Evolutionary conservation across 2,113 vertebrate genomes (phyloP).

Genomic region (Typhlomys cinereus): DNA sequence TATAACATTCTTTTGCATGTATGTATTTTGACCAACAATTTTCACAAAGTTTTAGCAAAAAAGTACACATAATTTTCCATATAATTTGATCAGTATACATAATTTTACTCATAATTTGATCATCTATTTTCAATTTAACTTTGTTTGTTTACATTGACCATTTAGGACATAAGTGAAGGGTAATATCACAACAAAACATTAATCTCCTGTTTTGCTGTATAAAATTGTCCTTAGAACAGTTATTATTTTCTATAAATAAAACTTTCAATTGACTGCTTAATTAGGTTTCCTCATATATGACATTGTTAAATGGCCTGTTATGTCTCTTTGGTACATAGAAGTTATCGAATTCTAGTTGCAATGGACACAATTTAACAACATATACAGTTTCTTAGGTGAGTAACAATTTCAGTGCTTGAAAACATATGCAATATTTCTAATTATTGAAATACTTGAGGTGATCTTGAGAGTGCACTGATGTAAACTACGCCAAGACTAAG

Average conservation of each 20-base stretch:
- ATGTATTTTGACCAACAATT: no score
- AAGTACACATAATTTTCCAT: no score
- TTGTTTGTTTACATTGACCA: slow-evolving; percentile 44
- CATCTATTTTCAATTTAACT: slow-evolving; percentile 43
- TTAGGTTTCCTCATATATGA: slow-evolving; percentile 53
- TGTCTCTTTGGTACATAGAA: slow-evolving; percentile 50
- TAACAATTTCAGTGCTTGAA: slow-evolving; percentile 65
- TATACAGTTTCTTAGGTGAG: neutral
- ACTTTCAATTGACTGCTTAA: slow-evolving; percentile 64
- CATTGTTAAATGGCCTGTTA: slow-evolving; percentile 66
- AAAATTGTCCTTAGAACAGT: slow-evolving; percentile 53
- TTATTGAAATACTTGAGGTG: slow-evolving; percentile 50
- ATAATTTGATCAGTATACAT: no score
- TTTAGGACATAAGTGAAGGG: slow-evolving; percentile 51
- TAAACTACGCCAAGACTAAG: neutral
- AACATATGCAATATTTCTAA: slow-evolving; percentile 56
- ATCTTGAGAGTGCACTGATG: neutral
- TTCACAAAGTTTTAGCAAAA: no score
- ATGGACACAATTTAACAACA: slow-evolving; percentile 37
- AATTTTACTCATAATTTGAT: neutral
- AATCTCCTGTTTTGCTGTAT: slow-evolving; percentile 49
- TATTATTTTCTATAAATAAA: slow-evolving; percentile 69
- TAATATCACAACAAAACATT: slow-evolving; percentile 63
- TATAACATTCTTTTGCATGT: no score
- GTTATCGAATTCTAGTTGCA: slow-evolving; percentile 58